phyloP scores from a whole-genome alignment of 37 sponge, comb jelly and placozoan species.

The Axinella damicornis region DNA sequence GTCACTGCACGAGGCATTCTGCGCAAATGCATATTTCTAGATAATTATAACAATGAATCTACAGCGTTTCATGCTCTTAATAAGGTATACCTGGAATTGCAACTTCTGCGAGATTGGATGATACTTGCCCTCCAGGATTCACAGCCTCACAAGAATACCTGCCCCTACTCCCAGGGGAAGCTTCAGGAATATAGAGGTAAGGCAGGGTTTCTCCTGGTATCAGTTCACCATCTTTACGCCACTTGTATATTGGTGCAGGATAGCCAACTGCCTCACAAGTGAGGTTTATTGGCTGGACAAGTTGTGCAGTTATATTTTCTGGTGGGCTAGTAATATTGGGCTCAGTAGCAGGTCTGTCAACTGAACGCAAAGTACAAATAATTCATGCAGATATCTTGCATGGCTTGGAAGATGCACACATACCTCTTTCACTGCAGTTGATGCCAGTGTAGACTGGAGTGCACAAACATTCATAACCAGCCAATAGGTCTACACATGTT shows the following conservation, averaged over 20 bases:
- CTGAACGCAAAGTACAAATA: too few species aligned
- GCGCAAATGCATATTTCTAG: too few species aligned
- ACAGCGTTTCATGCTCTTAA: too few species aligned
- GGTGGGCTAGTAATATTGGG: neutral
- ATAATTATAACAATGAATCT: too few species aligned
- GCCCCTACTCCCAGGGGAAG: slow-evolving; percentile 23
- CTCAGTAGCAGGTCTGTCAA: too few species aligned
- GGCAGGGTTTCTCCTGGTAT: slow-evolving; percentile 29
- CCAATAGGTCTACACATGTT: slow-evolving; percentile 6
- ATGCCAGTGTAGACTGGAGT: neutral
- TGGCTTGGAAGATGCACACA: too few species aligned
- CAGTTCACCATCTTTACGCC: slow-evolving; percentile 45
- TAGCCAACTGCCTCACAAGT: slow-evolving; percentile 32
- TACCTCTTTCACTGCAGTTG: neutral
- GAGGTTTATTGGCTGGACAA: slow-evolving; percentile 10
- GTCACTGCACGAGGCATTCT: too few species aligned
- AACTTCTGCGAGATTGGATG: slow-evolving; percentile 5
- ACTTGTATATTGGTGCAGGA: slow-evolving; percentile 32
- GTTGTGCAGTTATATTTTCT: neutral
- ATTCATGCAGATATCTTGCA: too few species aligned
- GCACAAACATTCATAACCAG: slow-evolving; percentile 14
- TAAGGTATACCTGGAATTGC: slow-evolving; percentile 29
- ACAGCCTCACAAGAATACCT: slow-evolving; percentile 58
- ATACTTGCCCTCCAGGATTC: slow-evolving; percentile 20
- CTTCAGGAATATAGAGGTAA: slow-evolving; percentile 22